phyloP scores from a whole-genome alignment of 2,888 invertebrate species.

The Resseliella maxima region DNA sequence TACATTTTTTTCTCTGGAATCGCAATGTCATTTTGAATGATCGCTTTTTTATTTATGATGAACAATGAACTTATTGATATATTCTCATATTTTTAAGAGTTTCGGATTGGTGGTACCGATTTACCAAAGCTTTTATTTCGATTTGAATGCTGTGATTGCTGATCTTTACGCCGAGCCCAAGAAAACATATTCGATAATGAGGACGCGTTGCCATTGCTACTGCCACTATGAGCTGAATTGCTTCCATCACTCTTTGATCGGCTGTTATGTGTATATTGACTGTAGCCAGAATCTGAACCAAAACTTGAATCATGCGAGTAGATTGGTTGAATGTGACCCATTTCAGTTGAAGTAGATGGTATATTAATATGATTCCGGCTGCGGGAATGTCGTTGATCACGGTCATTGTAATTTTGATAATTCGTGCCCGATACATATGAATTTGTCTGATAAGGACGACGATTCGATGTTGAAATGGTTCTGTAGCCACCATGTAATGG shows the following conservation, averaged over 20 bases:
- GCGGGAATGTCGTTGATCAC: conserved; percentile 56
- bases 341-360: conserved; percentile 56
- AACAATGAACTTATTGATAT: not conserved
- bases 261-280: conserved; percentile 71
- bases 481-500: conserved; percentile 18
- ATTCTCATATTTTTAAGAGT: not conserved
- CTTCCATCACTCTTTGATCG: conserved; percentile 62
- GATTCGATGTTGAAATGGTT: conserved; percentile 49
- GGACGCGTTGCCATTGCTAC: not conserved
- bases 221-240: conserved; percentile 42
- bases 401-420: conserved; percentile 5
- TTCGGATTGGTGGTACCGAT: not conserved
- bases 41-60: conserved; percentile 27
- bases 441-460: not conserved
- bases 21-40: conserved; percentile 47
- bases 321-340: conserved; percentile 60
- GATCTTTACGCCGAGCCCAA: conserved; percentile 42
- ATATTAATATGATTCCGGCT: conserved; percentile 58
- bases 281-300: conserved; percentile 87
- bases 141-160: conserved; percentile 29
- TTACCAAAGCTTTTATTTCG: not conserved
- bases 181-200: conserved; percentile 46
- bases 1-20: conserved; percentile 13
- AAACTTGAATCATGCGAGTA: conserved; percentile 81
- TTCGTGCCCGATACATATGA: conserved; percentile 58